Evolutionary conservation across 1,140 invertebrate genomes (phyloP), one percentile per base, ranked within the genome.

Genomic region (Drosophila mojavensis): DNA sequence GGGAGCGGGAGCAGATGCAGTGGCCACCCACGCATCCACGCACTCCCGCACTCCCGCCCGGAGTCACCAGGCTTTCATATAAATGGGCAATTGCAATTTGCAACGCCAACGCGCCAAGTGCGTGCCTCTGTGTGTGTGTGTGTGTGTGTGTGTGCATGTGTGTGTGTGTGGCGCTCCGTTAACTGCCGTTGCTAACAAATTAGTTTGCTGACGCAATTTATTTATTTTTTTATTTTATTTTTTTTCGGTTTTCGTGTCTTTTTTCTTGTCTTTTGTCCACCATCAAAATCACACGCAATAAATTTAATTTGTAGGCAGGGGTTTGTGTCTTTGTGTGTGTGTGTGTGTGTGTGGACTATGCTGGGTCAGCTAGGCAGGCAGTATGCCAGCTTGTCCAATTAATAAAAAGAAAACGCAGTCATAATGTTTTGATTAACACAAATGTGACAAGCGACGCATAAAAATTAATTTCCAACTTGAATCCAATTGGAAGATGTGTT

Each of bases 271-370:
- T 75, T 75, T 59, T 72, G 15, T 36, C 60, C 81, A 76, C 85
- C 89, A 84, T 89, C 84, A 84, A 89, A 89, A 89, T 89, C 84
- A 89, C 84, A 89, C 84, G 84, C 84, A 89, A 89, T 89, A 89
- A 89, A 89, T 89, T 84, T 70, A 73, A 89, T 81, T 89, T 84
- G 70, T 56, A 15, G 30, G 65, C 71, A 74, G 71, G 71, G 69
- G 71, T 74, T 33, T 59, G 11, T 33, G 33, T 28, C 20, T 30
- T 30, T 43, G 33, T n/a, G 26, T n/a, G 26, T 36, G 5, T 26
- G 39, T 30, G 28, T 39, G 13, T 41, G 30, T 30, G 45, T 53
- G 36, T 15, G 26, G 30, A 10, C 41, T 24, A 10, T 26, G 39
- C 39, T 50, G 55, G 50, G 50, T 13, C 28, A 51, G 13, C 61